phyloP scores from a whole-genome alignment of 2,113 vertebrate genomes.

The Phyllostomus hastatus region DNA sequence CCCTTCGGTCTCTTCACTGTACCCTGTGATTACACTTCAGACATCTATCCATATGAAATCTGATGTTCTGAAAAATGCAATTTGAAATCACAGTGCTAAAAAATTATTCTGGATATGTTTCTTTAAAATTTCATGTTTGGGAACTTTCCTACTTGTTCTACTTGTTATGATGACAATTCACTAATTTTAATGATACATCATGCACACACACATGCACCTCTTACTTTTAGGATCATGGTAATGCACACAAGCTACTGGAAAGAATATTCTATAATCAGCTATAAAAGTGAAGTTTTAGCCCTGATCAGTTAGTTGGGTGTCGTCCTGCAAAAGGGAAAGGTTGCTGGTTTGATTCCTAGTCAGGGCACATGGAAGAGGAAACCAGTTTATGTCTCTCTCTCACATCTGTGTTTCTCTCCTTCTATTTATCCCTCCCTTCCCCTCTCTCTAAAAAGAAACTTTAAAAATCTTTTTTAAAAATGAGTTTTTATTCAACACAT shows the following conservation, averaged over 20 bases:
- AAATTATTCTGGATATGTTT: background rate
- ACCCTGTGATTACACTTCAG: background rate
- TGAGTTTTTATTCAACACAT: background rate
- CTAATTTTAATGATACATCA: background rate
- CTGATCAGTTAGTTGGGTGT: too few species aligned
- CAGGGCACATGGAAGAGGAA: too few species aligned
- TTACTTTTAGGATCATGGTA: background rate
- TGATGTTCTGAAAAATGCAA: background rate
- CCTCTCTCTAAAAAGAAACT: too few species aligned
- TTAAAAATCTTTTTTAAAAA: background rate
- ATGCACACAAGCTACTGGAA: background rate
- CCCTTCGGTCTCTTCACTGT: background rate
- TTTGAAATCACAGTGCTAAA: background rate
- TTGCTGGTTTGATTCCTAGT: too few species aligned
- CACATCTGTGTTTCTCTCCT: too few species aligned
- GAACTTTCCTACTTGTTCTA: background rate
- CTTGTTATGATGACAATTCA: background rate
- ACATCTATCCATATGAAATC: background rate
- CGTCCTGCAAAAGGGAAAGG: too few species aligned
- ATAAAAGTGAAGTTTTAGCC: too few species aligned
- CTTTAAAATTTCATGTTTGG: background rate
- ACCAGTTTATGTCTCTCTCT: too few species aligned
- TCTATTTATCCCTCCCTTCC: too few species aligned
- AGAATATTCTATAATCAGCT: background rate
- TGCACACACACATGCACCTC: background rate